Evolutionary conservation across 1,140 invertebrate genomes (phyloP).

Genomic region (Drosophila willistoni): DNA sequence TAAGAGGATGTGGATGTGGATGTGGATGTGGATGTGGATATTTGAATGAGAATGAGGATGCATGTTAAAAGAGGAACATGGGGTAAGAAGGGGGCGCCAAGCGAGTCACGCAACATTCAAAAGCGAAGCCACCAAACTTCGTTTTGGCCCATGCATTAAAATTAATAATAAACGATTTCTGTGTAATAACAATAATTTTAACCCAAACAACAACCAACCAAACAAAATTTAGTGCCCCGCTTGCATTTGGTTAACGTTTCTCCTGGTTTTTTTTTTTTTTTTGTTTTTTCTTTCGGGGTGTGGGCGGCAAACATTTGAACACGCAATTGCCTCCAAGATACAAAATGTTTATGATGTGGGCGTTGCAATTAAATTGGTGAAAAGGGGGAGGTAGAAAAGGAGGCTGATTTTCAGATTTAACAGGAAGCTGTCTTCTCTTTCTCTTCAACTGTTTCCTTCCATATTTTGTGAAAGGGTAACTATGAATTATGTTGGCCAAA

Average conservation of each 20-base stretch:
- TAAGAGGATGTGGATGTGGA: background rate
- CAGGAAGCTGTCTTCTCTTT: conserved; percentile 60
- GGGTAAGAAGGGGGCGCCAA: conserved; percentile 36
- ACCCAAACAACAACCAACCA: conserved; percentile 20
- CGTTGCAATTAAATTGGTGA: conserved; percentile 77
- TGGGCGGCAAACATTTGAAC: conserved; percentile 79
- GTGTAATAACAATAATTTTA: conserved; percentile 81
- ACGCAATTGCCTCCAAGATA: conserved; percentile 62
- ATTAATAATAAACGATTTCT: conserved; percentile 81
- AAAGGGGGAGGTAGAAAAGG: conserved; percentile 20
- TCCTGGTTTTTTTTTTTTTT: background rate
- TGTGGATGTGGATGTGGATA: background rate
- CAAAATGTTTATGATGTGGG: conserved; percentile 74
- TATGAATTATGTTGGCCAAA: background rate
- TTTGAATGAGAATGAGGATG: conserved; percentile 36
- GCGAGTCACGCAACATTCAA: conserved; percentile 70
- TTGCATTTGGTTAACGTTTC: conserved; percentile 37
- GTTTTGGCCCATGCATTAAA: conserved; percentile 69
- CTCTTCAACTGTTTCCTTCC: background rate
- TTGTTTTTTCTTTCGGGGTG: conserved; percentile 56
- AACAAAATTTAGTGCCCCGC: conserved; percentile 68
- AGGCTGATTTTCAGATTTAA: conserved; percentile 34
- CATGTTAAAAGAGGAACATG: conserved; percentile 28
- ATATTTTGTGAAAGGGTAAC: background rate
- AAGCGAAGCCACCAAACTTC: conserved; percentile 13